These are phyloP conservation scores for Chaenocephalus aceratus DNA, from an alignment of 2,113 vertebrate genomes.

Conservation along the genomic window DNA sequence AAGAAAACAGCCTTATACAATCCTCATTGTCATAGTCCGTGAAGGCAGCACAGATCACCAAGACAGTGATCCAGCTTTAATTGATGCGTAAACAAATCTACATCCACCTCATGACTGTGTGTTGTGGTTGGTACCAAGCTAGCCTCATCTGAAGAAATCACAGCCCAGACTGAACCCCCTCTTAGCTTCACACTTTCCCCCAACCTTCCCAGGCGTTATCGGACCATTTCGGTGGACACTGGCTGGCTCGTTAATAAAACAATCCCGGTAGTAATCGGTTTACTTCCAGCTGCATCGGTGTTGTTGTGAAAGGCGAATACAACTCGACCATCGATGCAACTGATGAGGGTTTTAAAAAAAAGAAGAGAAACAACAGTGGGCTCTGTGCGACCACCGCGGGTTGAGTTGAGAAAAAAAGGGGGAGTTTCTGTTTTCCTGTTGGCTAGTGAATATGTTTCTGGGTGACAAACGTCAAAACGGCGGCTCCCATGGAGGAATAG, in stretches of 20 bases:
- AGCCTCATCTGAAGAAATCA: constrained; percentile 4
- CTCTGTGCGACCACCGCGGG: constrained; percentile 27
- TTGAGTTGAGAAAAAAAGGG: constrained; percentile 1
- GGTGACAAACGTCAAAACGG: constrained; percentile 6
- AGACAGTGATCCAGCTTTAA: constrained; percentile 50
- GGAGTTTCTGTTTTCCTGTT: constrained; percentile 31
- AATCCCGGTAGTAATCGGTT: constrained; percentile 16
- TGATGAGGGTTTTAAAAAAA: background rate
- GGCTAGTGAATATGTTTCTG: constrained; percentile 29
- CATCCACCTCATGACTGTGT: constrained; percentile 51
- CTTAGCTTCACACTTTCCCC: constrained; percentile 44
- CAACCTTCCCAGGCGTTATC: constrained; percentile 45
- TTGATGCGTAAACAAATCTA: constrained; percentile 33
- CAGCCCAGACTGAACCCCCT: constrained; percentile 15
- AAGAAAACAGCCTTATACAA: constrained; percentile 39
- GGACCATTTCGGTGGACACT: constrained; percentile 43
- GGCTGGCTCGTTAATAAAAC: constrained; percentile 11
- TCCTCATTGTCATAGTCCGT: constrained; percentile 66
- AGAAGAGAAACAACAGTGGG: background rate
- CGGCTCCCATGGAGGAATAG: constrained; percentile 10
- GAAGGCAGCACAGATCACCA: constrained; percentile 69
- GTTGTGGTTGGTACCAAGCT: background rate
- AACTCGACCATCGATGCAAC: background rate
- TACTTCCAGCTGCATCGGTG: constrained; percentile 20
- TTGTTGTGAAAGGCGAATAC: background rate